Percentiles rank a stretch among this genome's conserved stretches.
phyloP scores from a whole-genome alignment of 2,797 vertebrate species.

The Thripadectes ignobilis region DNA sequence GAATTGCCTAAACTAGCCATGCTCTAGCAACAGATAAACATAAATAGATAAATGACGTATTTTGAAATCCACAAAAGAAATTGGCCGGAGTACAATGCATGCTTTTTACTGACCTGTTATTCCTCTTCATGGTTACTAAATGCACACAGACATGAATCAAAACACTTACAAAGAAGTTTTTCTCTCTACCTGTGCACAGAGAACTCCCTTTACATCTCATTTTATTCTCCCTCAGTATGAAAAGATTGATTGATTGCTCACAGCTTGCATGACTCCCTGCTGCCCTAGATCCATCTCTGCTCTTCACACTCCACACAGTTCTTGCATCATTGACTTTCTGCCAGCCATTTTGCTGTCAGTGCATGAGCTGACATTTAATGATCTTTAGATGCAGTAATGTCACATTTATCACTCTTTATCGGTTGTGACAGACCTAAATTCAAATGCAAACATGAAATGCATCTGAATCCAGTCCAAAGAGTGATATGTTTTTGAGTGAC shows the following conservation, averaged over 20 bases:
- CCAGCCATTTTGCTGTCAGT: slow-evolving; percentile 83
- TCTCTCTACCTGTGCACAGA: not conserved
- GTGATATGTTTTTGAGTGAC: slow-evolving; percentile 71
- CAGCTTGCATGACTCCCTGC: slow-evolving; percentile 75
- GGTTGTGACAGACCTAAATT: slow-evolving; percentile 81
- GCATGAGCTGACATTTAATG: slow-evolving; percentile 90
- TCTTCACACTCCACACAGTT: slow-evolving; percentile 53
- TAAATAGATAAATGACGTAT: not conserved
- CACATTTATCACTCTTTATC: slow-evolving; percentile 86
- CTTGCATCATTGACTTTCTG: slow-evolving; percentile 88
- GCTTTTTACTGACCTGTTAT: slow-evolving; percentile 35
- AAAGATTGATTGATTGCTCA: slow-evolving; percentile 87
- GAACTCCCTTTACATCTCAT: slow-evolving; percentile 60
- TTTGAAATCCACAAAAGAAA: slow-evolving; percentile 28
- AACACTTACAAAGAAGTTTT: slow-evolving; percentile 44
- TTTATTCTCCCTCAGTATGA: slow-evolving; percentile 76
- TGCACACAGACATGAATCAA: slow-evolving; percentile 53
- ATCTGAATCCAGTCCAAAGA: slow-evolving; percentile 70
- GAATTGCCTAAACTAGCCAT: not conserved
- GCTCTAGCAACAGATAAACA: not conserved
- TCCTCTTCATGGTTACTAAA: slow-evolving; percentile 7
- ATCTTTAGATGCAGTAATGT: slow-evolving; percentile 85
- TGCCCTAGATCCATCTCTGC: slow-evolving; percentile 62
- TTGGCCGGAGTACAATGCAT: slow-evolving; percentile 1
- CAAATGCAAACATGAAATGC: slow-evolving; percentile 75